Base-by-base conservation (phyloP, 2,113 vertebrate genomes). In the Ictidomys tridecemlineatus region DNA sequence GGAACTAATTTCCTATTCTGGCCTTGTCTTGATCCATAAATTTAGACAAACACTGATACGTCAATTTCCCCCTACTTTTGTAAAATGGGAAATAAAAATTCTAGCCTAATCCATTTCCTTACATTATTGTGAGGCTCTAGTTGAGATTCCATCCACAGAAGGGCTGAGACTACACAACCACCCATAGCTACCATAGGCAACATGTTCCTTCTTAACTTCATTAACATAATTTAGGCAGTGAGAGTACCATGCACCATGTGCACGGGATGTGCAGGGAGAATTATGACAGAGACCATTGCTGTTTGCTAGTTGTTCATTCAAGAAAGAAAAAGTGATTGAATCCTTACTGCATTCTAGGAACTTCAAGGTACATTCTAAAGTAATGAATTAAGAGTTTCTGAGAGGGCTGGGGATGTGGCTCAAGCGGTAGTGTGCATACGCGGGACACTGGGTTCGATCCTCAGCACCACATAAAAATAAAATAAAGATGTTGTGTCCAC, bases 301-400 rank as follows among this genome's bases (percentile, higher is more conserved):
- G 39, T 37, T 28, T 51, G 34, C 63, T 89, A 14, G 70, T 74
- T 45, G n/a, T 48, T 95, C 30, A 18, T 77, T 85, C 30, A 61
- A 48, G 34, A 94, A 76, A 79, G 48, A 78, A 84, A 89, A 84
- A 58, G 61, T 45, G 20, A 86, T 72, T n/a, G 32, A 89, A 95
- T 5, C 51, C 4, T 84, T 69, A 78, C 45, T 73, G 14, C 1
- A 9, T 48, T 51, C 28, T 72, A 72, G 17, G 28, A 93, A 80
- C 16, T 61, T 93, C 58, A 78, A 91, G 26, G 74, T 4, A 76
- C 8, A 37, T 56, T 88, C 26, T 37, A 45, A 94, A 28, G 2
- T 37, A 69, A 26, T 39, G 2, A 17, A 85, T 91, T 85, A 80
- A 96, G 48, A 51, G 10, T 51, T 51, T 51, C 11, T 51, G 48